Evolutionary conservation across 2,797 vertebrate genomes (phyloP).

Genomic region (Oophaga sylvatica): DNA sequence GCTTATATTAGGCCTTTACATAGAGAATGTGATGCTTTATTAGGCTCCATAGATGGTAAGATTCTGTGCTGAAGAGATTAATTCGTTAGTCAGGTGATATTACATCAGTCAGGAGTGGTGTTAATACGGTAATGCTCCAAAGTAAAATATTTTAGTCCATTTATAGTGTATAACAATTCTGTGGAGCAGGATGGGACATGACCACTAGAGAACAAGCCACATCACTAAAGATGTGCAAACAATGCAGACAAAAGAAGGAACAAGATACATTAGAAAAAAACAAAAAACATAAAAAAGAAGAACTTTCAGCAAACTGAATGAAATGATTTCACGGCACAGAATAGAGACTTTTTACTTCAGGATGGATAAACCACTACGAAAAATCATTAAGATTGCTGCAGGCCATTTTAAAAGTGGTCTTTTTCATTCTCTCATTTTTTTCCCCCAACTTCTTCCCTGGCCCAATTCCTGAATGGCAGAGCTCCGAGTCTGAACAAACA

Average conservation of each 20-base stretch:
- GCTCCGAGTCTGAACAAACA: constrained; percentile 84
- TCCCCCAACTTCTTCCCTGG: constrained; percentile 70
- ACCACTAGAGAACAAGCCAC: neutral
- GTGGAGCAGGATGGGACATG: constrained; percentile 26
- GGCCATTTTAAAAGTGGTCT: constrained; percentile 53
- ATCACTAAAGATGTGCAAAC: constrained; percentile 17
- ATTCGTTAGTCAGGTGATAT: constrained; percentile 8
- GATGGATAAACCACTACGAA: constrained; percentile 40
- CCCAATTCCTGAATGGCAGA: constrained; percentile 81
- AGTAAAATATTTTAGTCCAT: constrained; percentile 1
- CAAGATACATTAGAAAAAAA: neutral
- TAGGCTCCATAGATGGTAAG: too few species aligned
- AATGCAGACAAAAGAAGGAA: constrained; percentile 5
- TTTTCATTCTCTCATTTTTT: constrained; percentile 42
- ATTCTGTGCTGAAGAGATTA: too few species aligned
- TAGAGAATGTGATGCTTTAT: too few species aligned
- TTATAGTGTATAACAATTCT: neutral
- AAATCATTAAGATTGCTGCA: constrained; percentile 42
- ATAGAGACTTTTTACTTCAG: constrained; percentile 37
- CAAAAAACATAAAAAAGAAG: neutral
- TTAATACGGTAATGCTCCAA: neutral
- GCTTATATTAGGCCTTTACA: neutral
- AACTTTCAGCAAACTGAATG: constrained; percentile 13
- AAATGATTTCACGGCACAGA: constrained; percentile 30
- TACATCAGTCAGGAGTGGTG: neutral